These are phyloP conservation scores for Enhydra lutris DNA, from an alignment of 2,113 vertebrate species.

Conservation along the genomic window DNA sequence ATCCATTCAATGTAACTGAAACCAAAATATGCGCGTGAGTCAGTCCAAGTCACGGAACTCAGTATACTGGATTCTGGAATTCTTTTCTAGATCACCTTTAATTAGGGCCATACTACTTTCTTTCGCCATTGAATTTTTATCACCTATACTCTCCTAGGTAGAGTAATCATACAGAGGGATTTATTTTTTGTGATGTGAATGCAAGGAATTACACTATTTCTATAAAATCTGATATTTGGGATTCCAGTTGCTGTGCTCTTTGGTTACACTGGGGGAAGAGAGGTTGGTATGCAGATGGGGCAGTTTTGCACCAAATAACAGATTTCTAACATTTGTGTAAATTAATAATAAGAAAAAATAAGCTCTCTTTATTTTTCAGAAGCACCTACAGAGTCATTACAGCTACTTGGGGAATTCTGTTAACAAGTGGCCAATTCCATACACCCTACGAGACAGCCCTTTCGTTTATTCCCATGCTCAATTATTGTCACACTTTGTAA, in stretches of 20 bases:
- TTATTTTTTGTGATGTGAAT: not conserved
- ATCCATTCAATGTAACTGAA: not conserved
- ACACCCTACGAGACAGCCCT: not conserved
- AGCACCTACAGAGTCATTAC: conserved; percentile 7
- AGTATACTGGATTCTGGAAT: not conserved
- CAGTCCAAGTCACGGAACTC: not conserved
- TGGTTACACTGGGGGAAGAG: not conserved
- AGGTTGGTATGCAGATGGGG: not conserved
- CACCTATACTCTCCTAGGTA: not conserved
- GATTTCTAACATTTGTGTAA: conserved; percentile 7
- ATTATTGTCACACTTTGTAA: not conserved
- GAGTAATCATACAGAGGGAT: not conserved
- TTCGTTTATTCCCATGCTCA: not conserved
- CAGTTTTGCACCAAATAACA: not conserved
- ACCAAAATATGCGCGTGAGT: not conserved
- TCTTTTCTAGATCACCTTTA: not conserved
- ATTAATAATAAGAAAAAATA: conserved; percentile 9
- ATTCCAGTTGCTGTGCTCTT: not conserved
- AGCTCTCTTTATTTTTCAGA: not conserved
- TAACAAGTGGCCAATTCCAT: not conserved
- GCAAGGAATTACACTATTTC: not conserved
- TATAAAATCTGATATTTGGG: conserved; percentile 4
- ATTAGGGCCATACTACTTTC: not conserved
- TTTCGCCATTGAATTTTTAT: conserved; percentile 27
- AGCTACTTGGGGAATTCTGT: not conserved